phyloP scores from a whole-genome alignment of 2,888 invertebrate genomes.

The Chrysolina haemoptera region DNA sequence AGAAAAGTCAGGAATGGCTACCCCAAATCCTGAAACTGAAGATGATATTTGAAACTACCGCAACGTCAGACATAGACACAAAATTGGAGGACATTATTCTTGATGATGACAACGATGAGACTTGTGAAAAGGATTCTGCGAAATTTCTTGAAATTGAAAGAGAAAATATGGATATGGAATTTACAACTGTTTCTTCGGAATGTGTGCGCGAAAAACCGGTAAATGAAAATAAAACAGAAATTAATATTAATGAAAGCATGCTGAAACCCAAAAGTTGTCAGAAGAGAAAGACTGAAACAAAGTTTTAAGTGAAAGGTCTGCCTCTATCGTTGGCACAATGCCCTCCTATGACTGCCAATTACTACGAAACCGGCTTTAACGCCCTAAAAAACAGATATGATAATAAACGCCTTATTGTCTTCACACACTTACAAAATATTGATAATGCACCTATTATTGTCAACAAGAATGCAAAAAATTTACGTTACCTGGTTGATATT shows the following conservation, averaged over 20 bases:
- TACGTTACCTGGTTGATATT: too few relatives aligned
- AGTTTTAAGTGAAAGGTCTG: conserved; percentile 3
- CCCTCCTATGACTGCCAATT: too few relatives aligned
- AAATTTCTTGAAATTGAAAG: not conserved
- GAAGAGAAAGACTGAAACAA: not conserved
- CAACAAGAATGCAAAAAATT: too few relatives aligned
- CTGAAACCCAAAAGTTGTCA: not conserved
- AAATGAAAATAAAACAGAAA: not conserved
- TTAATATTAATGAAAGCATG: not conserved
- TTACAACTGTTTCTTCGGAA: not conserved
- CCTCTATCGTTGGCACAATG: too few relatives aligned
- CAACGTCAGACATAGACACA: conserved; percentile 48
- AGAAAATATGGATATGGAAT: not conserved
- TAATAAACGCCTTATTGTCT: too few relatives aligned
- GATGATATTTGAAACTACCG: conserved; percentile 60
- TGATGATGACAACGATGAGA: conserved; percentile 39
- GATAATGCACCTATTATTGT: too few relatives aligned
- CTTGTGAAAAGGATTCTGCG: conserved; percentile 23
- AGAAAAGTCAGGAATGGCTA: conserved; percentile 25
- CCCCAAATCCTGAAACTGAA: conserved; percentile 56
- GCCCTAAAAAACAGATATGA: too few relatives aligned
- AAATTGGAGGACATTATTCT: conserved; percentile 55
- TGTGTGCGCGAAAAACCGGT: not conserved
- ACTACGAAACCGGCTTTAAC: too few relatives aligned
- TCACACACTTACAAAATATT: too few relatives aligned